phyloP scores from a whole-genome alignment of 2,888 invertebrate genomes.

The Acronicta aceris region DNA sequence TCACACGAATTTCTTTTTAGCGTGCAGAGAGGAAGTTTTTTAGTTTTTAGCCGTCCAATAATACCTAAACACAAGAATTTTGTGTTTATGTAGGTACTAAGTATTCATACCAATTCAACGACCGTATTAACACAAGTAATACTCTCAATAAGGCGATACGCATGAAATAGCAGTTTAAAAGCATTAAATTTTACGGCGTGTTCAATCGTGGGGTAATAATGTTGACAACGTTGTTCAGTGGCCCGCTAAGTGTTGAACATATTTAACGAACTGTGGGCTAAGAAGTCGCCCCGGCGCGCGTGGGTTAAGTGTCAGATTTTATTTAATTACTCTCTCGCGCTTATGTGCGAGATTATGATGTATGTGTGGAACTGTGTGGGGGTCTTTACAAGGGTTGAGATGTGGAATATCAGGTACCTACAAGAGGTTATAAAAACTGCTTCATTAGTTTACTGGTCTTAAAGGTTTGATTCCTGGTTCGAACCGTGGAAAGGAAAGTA shows the following conservation, averaged over 20 bases:
- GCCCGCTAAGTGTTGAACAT: conserved; percentile 51
- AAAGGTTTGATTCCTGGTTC: no score
- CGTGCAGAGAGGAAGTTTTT: no score
- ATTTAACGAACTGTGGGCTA: conserved; percentile 43
- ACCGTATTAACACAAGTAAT: conserved; percentile 37
- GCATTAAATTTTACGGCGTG: conserved; percentile 66
- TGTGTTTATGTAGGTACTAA: no score
- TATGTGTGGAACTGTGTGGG: not conserved
- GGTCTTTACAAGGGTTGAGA: not conserved
- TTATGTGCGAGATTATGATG: conserved; percentile 27
- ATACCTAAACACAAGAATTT: no score
- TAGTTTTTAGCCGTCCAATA: no score
- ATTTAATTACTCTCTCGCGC: conserved; percentile 36
- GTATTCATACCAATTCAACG: conserved; percentile 5
- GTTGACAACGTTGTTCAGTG: conserved; percentile 64
- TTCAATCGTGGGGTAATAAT: conserved; percentile 65
- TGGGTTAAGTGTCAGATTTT: conserved; percentile 25
- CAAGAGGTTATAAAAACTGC: no score
- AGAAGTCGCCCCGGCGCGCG: not conserved
- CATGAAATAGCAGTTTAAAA: conserved; percentile 65
- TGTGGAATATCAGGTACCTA: no score
- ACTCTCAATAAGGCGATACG: conserved; percentile 52
- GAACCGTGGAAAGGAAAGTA: no score
- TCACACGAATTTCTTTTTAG: no score
- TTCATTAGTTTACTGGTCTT: no score